phyloP scores from a whole-genome alignment of 2,113 vertebrate species.

The Nycticryphes semicollaris region DNA sequence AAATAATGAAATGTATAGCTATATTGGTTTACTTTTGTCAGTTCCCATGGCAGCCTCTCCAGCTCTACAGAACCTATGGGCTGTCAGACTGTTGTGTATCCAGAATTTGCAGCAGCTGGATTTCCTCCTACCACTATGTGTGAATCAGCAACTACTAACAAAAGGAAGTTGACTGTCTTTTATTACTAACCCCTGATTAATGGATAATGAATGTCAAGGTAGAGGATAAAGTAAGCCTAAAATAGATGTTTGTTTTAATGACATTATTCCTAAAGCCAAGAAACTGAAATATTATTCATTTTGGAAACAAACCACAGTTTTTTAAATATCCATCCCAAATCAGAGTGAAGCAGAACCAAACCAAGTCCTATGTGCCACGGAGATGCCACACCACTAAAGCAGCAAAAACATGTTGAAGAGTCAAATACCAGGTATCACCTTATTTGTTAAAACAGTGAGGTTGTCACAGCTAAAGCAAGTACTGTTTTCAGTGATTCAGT shows the following conservation, averaged over 20 bases:
- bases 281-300: not conserved
- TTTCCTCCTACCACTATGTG: constrained; percentile 43
- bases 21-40: not conserved
- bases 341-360: not conserved
- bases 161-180: not conserved
- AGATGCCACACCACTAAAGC: not conserved
- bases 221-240: not conserved
- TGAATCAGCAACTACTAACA: constrained; percentile 41
- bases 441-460: not conserved
- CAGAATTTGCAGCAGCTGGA: constrained; percentile 50
- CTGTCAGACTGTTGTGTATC: constrained; percentile 30
- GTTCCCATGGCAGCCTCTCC: constrained; percentile 62
- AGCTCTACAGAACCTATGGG: not conserved
- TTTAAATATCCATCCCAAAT: not conserved
- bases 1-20: not conserved
- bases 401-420: not conserved
- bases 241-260: not conserved
- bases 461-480: not conserved
- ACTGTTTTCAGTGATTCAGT: not conserved
- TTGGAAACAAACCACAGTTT: not conserved
- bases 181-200: constrained; percentile 20
- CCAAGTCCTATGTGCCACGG: not conserved
- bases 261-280: not conserved
- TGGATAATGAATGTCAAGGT: not conserved
- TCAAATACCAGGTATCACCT: not conserved